Conservation (phyloP, 2,888 invertebrate genomes). For the Lysandra coridon region DNA sequence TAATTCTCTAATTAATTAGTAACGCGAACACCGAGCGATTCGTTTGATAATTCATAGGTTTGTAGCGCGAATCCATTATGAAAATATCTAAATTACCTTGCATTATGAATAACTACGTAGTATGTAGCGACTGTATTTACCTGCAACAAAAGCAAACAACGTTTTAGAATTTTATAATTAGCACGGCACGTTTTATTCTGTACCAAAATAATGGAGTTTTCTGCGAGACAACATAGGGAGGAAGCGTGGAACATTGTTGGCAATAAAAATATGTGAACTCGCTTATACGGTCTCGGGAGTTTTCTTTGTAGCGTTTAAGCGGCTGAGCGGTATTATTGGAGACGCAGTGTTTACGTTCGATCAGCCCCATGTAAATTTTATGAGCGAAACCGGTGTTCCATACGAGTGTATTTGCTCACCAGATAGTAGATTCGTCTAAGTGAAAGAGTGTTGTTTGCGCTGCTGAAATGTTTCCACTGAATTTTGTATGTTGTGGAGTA, state of each 20-base stretch:
- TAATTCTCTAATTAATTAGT: neutral
- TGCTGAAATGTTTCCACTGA: slow-evolving; percentile 33
- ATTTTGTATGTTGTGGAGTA: slow-evolving; percentile 25
- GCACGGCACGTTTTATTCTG: neutral
- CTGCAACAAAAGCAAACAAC: slow-evolving; percentile 1
- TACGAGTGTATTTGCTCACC: slow-evolving; percentile 37
- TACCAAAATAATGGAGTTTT: neutral
- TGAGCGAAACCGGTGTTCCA: slow-evolving; percentile 39
- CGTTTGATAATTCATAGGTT: neutral
- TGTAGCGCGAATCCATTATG: neutral
- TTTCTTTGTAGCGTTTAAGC: slow-evolving; percentile 56
- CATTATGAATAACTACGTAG: neutral
- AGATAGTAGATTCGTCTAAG: slow-evolving; percentile 32
- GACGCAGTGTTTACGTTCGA: slow-evolving; percentile 63
- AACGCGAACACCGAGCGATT: neutral
- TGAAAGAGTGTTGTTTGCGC: slow-evolving; percentile 32
- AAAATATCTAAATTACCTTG: neutral
- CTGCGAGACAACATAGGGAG: neutral
- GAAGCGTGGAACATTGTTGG: neutral
- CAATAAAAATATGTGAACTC: slow-evolving; percentile 27
- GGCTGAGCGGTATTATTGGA: slow-evolving; percentile 55
- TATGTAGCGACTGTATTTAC: neutral
- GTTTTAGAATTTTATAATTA: neutral
- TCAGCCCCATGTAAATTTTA: slow-evolving; percentile 48
- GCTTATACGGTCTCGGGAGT: slow-evolving; percentile 40